A percentile compares a stretch with the other conserved stretches of the same genome.
Evolutionary conservation across 2,888 invertebrate species (phyloP).

Genomic region (Labia minor): DNA sequence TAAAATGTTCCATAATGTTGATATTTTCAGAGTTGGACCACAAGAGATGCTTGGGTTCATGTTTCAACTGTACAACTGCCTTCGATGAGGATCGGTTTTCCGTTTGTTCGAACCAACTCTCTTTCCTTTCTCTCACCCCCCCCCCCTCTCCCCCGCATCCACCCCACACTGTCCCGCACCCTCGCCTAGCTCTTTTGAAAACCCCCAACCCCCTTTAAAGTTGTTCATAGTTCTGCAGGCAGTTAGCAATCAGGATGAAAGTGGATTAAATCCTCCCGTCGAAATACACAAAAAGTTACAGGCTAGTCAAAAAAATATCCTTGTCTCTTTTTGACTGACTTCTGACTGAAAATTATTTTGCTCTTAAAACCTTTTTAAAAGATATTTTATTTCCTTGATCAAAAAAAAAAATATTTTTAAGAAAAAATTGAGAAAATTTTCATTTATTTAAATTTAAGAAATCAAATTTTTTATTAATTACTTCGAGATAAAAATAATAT

Average conservation of each 20-base stretch:
- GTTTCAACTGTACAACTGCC: neutral
- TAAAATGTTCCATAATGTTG: conserved; percentile 13
- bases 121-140: neutral
- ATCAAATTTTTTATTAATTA: too few species aligned
- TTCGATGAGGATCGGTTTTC: conserved; percentile 13
- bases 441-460: too few species aligned
- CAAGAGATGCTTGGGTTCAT: neutral
- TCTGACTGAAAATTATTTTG: too few species aligned
- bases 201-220: neutral
- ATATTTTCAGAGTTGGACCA: neutral
- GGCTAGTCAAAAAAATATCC: neutral
- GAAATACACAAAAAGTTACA: neutral
- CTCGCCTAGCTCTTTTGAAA: neutral
- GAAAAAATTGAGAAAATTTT: too few species aligned
- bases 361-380: too few species aligned
- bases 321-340: neutral
- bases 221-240: neutral
- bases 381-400: too few species aligned
- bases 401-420: too few species aligned
- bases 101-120: neutral
- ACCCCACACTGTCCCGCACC: too few species aligned
- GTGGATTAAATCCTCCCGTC: neutral
- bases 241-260: neutral
- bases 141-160: neutral
- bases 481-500: too few species aligned